Percentiles rank a stretch among this genome's conserved stretches.
These are phyloP conservation scores for Caenorhabditis sinica DNA, from an alignment of 2,888 invertebrate genomes.

Conservation along the genomic window DNA sequence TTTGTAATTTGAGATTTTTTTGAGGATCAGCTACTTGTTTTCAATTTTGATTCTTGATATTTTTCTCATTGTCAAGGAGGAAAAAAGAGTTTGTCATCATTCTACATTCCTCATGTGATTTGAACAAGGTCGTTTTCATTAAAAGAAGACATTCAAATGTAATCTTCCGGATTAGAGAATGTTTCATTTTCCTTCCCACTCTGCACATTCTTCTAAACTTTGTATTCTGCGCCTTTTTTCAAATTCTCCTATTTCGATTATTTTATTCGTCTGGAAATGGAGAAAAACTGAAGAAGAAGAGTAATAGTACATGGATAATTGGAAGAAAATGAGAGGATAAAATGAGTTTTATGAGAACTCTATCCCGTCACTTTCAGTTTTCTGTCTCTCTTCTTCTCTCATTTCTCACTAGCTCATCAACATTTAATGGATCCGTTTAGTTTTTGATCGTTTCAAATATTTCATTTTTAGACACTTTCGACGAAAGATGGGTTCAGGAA, in stretches of 20 bases:
- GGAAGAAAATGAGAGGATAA: not conserved
- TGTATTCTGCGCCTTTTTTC: not conserved
- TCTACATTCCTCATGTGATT: not conserved
- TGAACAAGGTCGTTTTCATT: slow-evolving; percentile 18
- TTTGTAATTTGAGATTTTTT: slow-evolving; percentile 17
- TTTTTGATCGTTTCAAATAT: slow-evolving; percentile 38
- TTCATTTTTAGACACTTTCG: slow-evolving; percentile 18
- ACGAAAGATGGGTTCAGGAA: slow-evolving; percentile 6
- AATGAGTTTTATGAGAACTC: slow-evolving; percentile 8
- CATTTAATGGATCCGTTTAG: slow-evolving; percentile 27
- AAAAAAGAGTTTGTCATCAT: slow-evolving; percentile 10
- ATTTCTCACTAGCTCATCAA: slow-evolving; percentile 9
- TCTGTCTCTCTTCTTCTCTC: not conserved
- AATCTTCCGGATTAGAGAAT: slow-evolving; percentile 16
- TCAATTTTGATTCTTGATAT: slow-evolving; percentile 14
- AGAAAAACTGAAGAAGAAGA: not conserved
- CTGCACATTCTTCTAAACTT: not conserved
- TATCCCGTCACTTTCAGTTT: slow-evolving; percentile 29
- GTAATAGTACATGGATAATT: not conserved
- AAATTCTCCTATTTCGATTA: slow-evolving; percentile 9
- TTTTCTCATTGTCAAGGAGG: not conserved
- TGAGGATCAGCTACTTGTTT: slow-evolving; percentile 20
- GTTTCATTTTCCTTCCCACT: not conserved
- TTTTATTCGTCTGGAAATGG: not conserved
- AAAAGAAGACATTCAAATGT: slow-evolving; percentile 18